Evolutionary conservation across 2,888 invertebrate genomes (phyloP).

Genomic region (Heteromurus nitidus): DNA sequence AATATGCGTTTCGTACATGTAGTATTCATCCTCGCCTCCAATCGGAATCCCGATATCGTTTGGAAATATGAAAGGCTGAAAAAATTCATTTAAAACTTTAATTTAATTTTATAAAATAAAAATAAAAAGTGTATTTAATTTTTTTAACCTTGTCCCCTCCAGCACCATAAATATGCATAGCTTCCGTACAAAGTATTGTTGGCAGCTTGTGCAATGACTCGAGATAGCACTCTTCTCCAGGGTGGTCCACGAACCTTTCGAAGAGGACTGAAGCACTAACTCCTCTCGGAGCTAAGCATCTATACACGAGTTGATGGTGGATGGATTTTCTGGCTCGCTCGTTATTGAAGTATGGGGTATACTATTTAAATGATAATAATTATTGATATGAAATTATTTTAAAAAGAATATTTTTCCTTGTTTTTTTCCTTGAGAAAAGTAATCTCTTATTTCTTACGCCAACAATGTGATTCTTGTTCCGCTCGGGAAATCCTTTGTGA

Average conservation of each 20-base stretch:
- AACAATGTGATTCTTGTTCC: constrained; percentile 13
- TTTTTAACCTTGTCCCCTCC: constrained; percentile 77
- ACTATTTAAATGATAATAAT: not conserved
- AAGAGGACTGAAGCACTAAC: constrained; percentile 72
- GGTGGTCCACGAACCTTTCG: constrained; percentile 84
- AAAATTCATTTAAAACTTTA: not conserved
- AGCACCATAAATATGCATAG: constrained; percentile 76
- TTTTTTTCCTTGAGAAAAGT: too few species aligned
- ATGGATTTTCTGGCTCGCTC: constrained; percentile 78
- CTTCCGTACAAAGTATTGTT: constrained; percentile 86
- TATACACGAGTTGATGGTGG: constrained; percentile 91
- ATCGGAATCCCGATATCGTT: too few species aligned
- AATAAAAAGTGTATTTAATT: constrained; percentile 76
- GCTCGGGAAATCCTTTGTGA: not conserved
- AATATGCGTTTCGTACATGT: constrained; percentile 23
- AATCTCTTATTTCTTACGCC: not conserved
- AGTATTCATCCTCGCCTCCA: too few species aligned
- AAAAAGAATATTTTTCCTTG: not conserved
- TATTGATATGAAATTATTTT: not conserved
- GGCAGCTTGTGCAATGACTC: constrained; percentile 86
- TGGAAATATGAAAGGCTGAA: too few species aligned
- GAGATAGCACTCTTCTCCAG: constrained; percentile 81
- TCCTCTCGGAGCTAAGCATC: constrained; percentile 78
- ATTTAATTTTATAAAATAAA: not conserved
- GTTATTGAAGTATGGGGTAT: not conserved